Conservation (phyloP, 2,113 vertebrate species). For the Ciconia stormi region DNA sequence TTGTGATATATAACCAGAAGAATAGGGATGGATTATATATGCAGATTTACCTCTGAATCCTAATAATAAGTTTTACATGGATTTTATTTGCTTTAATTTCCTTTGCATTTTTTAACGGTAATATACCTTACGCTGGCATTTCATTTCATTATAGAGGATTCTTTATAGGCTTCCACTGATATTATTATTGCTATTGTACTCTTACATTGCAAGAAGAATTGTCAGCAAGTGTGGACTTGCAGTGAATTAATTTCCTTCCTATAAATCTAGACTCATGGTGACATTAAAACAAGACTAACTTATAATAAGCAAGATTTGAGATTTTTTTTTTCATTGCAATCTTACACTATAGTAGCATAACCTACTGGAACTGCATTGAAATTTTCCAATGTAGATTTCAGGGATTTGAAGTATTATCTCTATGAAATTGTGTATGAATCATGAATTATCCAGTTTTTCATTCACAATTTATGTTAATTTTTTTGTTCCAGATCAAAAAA, state of each 20-base stretch:
- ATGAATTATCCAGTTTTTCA: background rate
- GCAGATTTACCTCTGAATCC: background rate
- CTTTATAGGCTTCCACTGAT: background rate
- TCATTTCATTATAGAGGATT: background rate
- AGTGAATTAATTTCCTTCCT: slow-evolving; percentile 14
- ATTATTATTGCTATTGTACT: background rate
- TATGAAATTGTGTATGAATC: background rate
- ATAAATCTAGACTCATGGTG: background rate
- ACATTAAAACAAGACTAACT: background rate
- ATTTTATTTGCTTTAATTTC: slow-evolving; percentile 29
- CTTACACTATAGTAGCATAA: background rate
- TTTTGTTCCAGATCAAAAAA: background rate
- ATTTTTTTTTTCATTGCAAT: background rate
- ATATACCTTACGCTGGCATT: background rate
- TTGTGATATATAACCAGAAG: background rate
- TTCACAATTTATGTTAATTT: background rate
- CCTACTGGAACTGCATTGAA: background rate
- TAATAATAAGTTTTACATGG: background rate
- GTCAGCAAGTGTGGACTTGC: background rate
- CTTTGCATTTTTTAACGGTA: background rate
- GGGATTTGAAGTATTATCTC: background rate
- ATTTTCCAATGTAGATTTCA: background rate
- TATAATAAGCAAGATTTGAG: background rate
- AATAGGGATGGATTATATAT: background rate
- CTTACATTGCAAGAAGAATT: background rate